These are phyloP conservation scores for Triplophysa tibetana DNA, from an alignment of 2,113 vertebrate species.

Conservation along the genomic window DNA sequence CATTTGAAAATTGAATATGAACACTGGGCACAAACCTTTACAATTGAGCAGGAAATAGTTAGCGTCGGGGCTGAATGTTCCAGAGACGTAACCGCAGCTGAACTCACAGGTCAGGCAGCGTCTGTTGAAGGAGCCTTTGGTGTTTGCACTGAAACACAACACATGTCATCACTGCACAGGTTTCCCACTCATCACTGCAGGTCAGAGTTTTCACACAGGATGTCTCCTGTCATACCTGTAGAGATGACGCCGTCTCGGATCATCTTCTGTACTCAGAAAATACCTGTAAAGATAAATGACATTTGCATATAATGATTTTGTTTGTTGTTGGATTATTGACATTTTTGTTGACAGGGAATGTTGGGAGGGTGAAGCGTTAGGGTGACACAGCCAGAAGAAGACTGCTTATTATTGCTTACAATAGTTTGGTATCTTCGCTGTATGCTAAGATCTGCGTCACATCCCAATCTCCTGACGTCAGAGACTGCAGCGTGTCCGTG, in stretches of 20 bases:
- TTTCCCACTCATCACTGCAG: background rate
- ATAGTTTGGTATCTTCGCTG: constrained; percentile 83
- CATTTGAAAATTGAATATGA: background rate
- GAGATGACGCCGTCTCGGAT: constrained; percentile 85
- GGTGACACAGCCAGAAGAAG: too few species aligned
- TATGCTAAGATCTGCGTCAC: constrained; percentile 91
- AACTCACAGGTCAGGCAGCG: constrained; percentile 91
- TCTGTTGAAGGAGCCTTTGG: constrained; percentile 88
- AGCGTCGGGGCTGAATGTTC: constrained; percentile 84
- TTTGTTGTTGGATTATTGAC: too few species aligned
- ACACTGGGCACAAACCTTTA: constrained; percentile 77
- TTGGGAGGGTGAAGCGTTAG: background rate
- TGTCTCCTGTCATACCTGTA: constrained; percentile 80
- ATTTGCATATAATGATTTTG: too few species aligned
- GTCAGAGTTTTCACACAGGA: background rate
- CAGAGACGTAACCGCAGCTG: constrained; percentile 89
- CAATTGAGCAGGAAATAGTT: constrained; percentile 87
- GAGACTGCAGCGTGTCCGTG: constrained; percentile 86
- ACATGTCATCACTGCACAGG: background rate
- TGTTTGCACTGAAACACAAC: constrained; percentile 81
- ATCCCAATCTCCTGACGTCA: constrained; percentile 96
- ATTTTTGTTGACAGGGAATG: background rate
- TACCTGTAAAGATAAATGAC: constrained; percentile 75
- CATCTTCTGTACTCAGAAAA: constrained; percentile 94
- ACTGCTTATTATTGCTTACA: constrained; percentile 75